Conservation (phyloP, 2,113 vertebrate genomes). For the Tenebrosternarchus preto region DNA sequence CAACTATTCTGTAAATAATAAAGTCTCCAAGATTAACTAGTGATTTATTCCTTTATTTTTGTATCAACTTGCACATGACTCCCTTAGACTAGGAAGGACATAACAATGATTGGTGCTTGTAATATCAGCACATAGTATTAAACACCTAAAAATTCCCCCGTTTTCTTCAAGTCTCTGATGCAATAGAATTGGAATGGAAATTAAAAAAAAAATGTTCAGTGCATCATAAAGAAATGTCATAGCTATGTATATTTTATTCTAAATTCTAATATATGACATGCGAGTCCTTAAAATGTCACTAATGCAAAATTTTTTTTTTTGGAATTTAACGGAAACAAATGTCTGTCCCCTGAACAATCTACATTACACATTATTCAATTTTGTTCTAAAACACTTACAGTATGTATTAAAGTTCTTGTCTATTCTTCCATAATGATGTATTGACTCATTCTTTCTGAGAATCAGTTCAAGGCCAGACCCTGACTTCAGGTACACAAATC, state of each 20-base stretch:
- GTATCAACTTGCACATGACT: constrained; percentile 37
- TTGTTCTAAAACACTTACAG: constrained; percentile 15
- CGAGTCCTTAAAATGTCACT: constrained; percentile 29
- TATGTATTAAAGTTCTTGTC: background rate
- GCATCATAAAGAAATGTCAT: background rate
- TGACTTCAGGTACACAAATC: too few species aligned
- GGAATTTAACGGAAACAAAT: constrained; percentile 13
- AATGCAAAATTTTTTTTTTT: constrained; percentile 22
- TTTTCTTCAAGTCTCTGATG: constrained; percentile 24
- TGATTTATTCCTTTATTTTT: constrained; percentile 53
- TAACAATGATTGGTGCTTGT: constrained; percentile 34
- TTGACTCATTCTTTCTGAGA: background rate
- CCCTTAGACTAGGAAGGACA: constrained; percentile 1
- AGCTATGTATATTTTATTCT: constrained; percentile 12
- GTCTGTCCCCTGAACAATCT: constrained; percentile 10
- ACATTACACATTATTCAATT: constrained; percentile 13
- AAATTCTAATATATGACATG: background rate
- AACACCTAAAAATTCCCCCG: constrained; percentile 15
- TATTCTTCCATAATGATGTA: background rate
- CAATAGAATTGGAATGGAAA: constrained; percentile 25
- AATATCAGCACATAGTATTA: constrained; percentile 30
- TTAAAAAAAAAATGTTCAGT: constrained; percentile 13
- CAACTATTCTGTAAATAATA: constrained; percentile 30
- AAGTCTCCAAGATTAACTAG: constrained; percentile 16
- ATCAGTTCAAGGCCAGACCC: too few species aligned